Evolutionary conservation across 2,113 vertebrate species (phyloP).

Genomic region (Charadrius vociferus): DNA sequence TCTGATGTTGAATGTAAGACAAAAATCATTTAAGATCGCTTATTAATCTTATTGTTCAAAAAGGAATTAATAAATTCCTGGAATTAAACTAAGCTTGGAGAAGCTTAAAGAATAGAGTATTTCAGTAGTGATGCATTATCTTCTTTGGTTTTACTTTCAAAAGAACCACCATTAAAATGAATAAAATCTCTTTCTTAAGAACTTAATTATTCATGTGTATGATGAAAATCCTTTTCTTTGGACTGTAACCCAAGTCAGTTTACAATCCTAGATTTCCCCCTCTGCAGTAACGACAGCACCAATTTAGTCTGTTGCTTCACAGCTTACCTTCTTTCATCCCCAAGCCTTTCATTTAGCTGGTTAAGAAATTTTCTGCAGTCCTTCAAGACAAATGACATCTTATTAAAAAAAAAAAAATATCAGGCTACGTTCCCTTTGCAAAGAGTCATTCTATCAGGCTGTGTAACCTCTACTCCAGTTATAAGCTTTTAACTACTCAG

Average conservation of each 20-base stretch:
- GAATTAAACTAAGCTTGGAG: neutral
- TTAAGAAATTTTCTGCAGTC: slow-evolving; percentile 87
- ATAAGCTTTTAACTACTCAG: neutral
- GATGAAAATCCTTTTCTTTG: fast-evolving
- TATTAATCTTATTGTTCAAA: neutral
- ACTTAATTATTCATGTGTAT: neutral
- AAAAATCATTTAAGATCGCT: neutral
- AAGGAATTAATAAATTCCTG: neutral
- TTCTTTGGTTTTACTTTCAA: neutral
- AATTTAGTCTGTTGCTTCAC: neutral
- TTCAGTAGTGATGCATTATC: neutral
- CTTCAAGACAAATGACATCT: slow-evolving; percentile 69
- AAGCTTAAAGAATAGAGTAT: neutral
- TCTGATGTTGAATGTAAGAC: neutral
- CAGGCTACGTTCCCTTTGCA: neutral
- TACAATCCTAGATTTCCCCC: neutral
- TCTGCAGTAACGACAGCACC: neutral
- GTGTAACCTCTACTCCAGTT: neutral
- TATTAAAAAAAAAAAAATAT: neutral
- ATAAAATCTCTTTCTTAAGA: neutral
- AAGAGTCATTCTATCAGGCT: neutral
- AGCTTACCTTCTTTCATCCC: slow-evolving; percentile 76
- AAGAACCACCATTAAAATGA: neutral
- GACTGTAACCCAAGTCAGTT: neutral
- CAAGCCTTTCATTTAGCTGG: slow-evolving; percentile 77